phyloP scores from a whole-genome alignment of 2,888 invertebrate species.

The Pinctada fucata region DNA sequence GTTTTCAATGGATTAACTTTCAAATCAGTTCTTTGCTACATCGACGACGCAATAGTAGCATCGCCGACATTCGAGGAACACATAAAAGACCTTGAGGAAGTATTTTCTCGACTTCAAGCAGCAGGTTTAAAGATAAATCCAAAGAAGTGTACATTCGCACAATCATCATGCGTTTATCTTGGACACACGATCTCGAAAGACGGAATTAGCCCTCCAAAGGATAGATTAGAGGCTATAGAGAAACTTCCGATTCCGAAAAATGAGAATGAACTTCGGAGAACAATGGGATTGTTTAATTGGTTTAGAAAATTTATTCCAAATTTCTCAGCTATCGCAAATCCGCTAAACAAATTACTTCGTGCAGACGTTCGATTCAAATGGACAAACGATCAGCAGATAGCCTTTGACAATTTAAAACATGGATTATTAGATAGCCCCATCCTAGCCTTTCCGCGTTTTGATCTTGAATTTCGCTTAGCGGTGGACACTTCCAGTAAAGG shows the following conservation, averaged over 20 bases:
- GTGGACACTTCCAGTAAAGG: constrained; percentile 44
- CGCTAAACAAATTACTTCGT: too few species aligned
- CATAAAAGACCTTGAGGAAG: constrained; percentile 15
- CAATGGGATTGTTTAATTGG: constrained; percentile 51
- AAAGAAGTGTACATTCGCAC: constrained; percentile 33
- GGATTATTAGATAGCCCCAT: constrained; percentile 2
- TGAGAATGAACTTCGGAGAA: constrained; percentile 39
- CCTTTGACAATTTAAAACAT: constrained; percentile 10
- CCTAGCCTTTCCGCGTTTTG: constrained; percentile 39
- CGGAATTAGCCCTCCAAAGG: constrained; percentile 29
- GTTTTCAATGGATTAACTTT: constrained; percentile 40
- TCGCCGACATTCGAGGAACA: constrained; percentile 29
- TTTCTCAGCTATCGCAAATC: too few species aligned
- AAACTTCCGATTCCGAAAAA: constrained; percentile 28
- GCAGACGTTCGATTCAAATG: too few species aligned
- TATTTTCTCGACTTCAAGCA: constrained; percentile 22
- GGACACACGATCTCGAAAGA: constrained; percentile 36
- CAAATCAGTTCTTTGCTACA: constrained; percentile 41
- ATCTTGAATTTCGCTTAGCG: constrained; percentile 41
- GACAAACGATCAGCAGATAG: too few species aligned
- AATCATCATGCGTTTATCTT: constrained; percentile 16
- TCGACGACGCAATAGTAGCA: constrained; percentile 42
- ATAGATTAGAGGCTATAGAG: constrained; percentile 20
- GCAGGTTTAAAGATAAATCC: constrained; percentile 31
- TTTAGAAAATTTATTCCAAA: constrained; percentile 52